Evolutionary conservation across 2,797 vertebrate genomes (phyloP), one percentile per base, ranked within the genome.

Genomic region (Melanogrammus aeglefinus): DNA sequence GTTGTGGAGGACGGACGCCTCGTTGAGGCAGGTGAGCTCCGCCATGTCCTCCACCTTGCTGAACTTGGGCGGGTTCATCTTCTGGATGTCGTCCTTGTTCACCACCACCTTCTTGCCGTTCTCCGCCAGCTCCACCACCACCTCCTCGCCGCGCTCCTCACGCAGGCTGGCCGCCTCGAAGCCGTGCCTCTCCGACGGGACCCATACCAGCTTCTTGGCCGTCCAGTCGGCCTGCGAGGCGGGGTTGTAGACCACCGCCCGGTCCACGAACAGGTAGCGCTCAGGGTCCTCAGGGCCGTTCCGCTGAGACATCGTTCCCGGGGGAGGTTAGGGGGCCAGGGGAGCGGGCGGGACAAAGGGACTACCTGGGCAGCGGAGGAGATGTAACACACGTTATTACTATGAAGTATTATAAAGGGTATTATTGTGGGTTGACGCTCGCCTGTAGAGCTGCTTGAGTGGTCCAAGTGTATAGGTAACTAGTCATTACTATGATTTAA

Each of bases 21-120:
- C 96, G 1, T 99, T 99, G 88, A 99, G 94, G 84, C 97, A 99
- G 36, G 97, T 99, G 86, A 99, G 90, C 86, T 99, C 97, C 0
- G 97, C 97, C 97, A 99, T 99, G 88, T 99, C 97, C 84, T 99
- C 97, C 90, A 98, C 97, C 90, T 99, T 99, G 77, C 96, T 97
- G 83, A 99, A 99, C 92, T 99, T 99, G 27, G 97, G 97, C 7
- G 97, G 97, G 92, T 99, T 99, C 97, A 99, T 99, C 94, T 99
- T 99, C 93, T 99, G 97, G 89, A 99, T 95, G 83, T 99, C 97
- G 29, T 99, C 97, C 91, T 98, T 99, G 93, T 95, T 97, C 91
- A 99, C 95, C 74, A 95, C 91, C 0, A 96, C 96, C 86, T 97
- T 97, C 93, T 98, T 98, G 1, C 96, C 96, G 0, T 98, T 99